Base-by-base conservation (phyloP, 2,888 invertebrate species). In the Margaritifera margaritifera region DNA sequence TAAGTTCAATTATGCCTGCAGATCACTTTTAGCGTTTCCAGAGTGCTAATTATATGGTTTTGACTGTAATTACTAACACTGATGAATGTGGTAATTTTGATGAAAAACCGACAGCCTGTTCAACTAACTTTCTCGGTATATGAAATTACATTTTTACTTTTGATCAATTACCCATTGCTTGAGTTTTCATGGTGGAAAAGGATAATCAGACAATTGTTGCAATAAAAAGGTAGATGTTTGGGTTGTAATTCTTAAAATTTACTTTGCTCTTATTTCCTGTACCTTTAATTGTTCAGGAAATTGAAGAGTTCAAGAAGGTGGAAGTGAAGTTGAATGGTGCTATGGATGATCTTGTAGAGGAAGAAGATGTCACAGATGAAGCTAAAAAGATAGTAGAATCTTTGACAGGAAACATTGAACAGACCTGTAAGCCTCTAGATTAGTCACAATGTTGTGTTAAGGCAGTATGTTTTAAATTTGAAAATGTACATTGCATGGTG, bases 351-450 rank as follows among this genome's bases (percentile, higher is more conserved):
- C 70, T 71, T 42, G 55, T 60, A 11, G 71, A 70, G 18, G 75
- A 74, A 4, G 75, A 80, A 57, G 77, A 75, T 31, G 77, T 73
- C 42, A 94, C 95, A 8, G 95, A 95, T 83, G 95, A 95, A 80
- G 96, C 95, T 6, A 96, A 96, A 90, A 96, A 96, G 90, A 95
- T 96, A 76, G 95, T 96, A 2, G 96, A 96, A 88, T 94, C 94
- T 81, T 94, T 96, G 63, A 95, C 95, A 0, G 95, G 94, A 83
- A 94, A 95, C 57, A 95, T 95, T 87, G 91, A 92, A 66, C 77
- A 83, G 68, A 80, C 84, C 55, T 80, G 83, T 84, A 78, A 79
- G 77, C 59, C 22, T 59, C 8, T 22, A 15, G 24, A 22, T 22
- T 27, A 22, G 22, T 22, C 59, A 22, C 8, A 59, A 3, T 22